Base-by-base conservation (phyloP, 2,888 invertebrate genomes). In the Nemapogon koenigi region DNA sequence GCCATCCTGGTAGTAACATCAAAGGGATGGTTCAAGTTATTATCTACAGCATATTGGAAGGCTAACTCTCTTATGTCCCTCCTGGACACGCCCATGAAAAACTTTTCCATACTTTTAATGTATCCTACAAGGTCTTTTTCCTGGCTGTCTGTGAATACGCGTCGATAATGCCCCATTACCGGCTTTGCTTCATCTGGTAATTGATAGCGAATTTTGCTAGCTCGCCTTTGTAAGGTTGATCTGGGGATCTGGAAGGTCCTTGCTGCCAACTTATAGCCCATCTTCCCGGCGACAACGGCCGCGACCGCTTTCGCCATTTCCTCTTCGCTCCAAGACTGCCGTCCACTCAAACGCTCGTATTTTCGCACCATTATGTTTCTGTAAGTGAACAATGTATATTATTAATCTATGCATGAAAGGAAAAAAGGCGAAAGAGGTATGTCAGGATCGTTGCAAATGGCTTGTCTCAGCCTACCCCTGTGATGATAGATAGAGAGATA, bases 341-440 rank as follows among this genome's bases (percentile, higher is more conserved):
- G 70, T 42, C 78, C 78, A 49, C 75, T 76, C 65, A 76, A 69
- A 53, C 78, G 73, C 53, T 78, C 78, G 68, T 78, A 78, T 59
- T 72, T 75, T 48, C 78, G 64, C 52, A 78, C 78, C 78, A 78
- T 78, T 59, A 52, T 65, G 54, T 48, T n/a, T 62, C 75, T 76
- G 73, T 37, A 69, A 75, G 6, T 7, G 7, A 22, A 35, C 13
- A 3, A 33, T 30, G 17, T 16, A 16, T 16, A 14, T 31, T 3
- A 28, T 11, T 11, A 27, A 13, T 11, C n/a, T 13, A 27, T 10
- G n/a, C n/a, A n/a, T n/a, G n/a, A n/a, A n/a, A n/a, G n/a, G n/a
- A n/a, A n/a, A n/a, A n/a, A n/a, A n/a, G n/a, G n/a, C n/a, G n/a
- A n/a, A n/a, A n/a, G n/a, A n/a, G n/a, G n/a, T n/a, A n/a, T n/a